Base-by-base conservation (phyloP, 2,888 invertebrate genomes). In the Arrhopalites spinosus region DNA sequence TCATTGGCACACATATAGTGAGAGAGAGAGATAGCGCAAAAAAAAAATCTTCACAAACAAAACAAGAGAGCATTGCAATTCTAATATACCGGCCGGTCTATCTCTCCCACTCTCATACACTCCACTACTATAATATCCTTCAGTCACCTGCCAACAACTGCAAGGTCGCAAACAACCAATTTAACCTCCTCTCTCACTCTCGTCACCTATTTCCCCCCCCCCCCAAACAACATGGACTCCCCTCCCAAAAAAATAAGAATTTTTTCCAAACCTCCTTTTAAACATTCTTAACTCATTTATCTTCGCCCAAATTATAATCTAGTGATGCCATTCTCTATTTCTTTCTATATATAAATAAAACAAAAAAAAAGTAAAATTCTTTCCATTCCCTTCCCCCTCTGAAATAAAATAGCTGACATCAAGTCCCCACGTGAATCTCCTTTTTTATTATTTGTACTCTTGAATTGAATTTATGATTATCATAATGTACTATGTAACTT, bases 141-240 rank as follows among this genome's bases (percentile, higher is more conserved):
- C 59, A 71, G 71, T 71, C 71, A 71, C 71, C 71, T 71, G 71
- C 71, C 71, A 71, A 71, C 71, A 25, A 71, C 56, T 59, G 71
- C 71, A 71, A 71, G 71, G 71, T 71, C 71, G 71, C 27, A 71
- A 70, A 43, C 27, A 15, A 71, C 71, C 71, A 71, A 56, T 71
- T 71, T 71, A 71, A 71, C 71, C 71, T 59, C 71, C 71, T 71
- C 71, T 70, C 70, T 15, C 45, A 45, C 36, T 68, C 68, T 68
- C 29, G 25, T 68, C 29, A 68, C 27, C 50, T 47, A 20, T 23
- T 15, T 45, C 29, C 17, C 11, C 64, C 43, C 36, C 17, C 30
- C 50, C 68, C 23, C 25, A 27, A 2, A 61, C 25, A 25, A 23
- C 13, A 27, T 25, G 25, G 25, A 59, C 59, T 11, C n/a, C n/a